Evolutionary conservation across 2,888 invertebrate species (phyloP), one percentile per base, ranked within the genome.

Genomic region (Acrocera orbiculus): DNA sequence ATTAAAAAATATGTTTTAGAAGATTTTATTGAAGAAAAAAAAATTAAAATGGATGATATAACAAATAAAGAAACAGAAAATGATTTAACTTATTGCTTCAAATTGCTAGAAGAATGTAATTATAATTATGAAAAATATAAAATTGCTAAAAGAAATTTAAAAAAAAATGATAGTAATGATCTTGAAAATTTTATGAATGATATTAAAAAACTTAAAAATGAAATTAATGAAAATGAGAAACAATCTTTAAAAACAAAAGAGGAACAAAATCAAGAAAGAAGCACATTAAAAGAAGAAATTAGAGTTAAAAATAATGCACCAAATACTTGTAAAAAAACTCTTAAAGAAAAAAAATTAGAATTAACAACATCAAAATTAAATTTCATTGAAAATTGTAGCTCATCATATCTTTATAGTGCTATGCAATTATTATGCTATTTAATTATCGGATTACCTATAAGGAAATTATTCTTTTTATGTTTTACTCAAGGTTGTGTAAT

Each of bases 351-450:
- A 24, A 20, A 27, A 27, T 14, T 24, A 17, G 20, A 34, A 29
- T 7, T 16, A 17, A 34, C 16, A 14, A 16, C 22, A 14, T 26
- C 40, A 33, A 17, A 35, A 38, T n/a, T 45, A 48, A 33, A 34
- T 49, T 27, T 11, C 7, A 13, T 19, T 17, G n/a, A 16, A 19
- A 19, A 16, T 10, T n/a, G n/a, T 8, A 16, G 19, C n/a, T 3
- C 16, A n/a, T n/a, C n/a, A n/a, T n/a, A 57, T 20, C 65, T 76
- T 34, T 87, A 80, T 52, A 77, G 76, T 51, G 54, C 77, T 17
- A 61, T 75, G 8, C 85, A 85, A 51, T 63, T 76, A 56, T 56
- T 64, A 22, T 75, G 76, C 23, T 87, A 76, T 53, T 47, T 50
- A 1, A 33, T 53, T 4, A 44, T 58, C 23, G 58, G 58, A 3